Evolutionary conservation across 2,888 invertebrate genomes (phyloP).

Genomic region (Drosophila atroscutellata): DNA sequence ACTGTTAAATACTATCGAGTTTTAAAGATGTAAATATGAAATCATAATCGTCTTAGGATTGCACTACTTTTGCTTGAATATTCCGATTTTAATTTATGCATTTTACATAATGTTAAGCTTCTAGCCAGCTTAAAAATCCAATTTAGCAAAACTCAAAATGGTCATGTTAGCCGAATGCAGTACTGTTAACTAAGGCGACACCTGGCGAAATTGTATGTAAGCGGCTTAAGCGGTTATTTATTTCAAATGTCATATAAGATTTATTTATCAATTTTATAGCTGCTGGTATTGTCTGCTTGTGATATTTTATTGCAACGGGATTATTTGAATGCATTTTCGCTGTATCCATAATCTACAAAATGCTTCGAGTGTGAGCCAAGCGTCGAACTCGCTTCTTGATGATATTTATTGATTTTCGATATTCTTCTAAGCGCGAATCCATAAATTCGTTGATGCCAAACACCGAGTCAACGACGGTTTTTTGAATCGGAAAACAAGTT

Average conservation of each 20-base stretch:
- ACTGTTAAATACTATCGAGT: background rate
- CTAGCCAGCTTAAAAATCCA: background rate
- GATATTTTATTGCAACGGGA: background rate
- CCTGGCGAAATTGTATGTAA: conserved; percentile 1
- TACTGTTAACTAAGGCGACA: conserved; percentile 1
- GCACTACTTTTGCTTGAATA: background rate
- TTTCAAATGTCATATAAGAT: background rate
- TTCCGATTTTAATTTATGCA: background rate
- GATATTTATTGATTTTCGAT: background rate
- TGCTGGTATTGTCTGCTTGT: background rate
- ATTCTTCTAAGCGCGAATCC: background rate
- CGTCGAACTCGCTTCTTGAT: conserved; percentile 2
- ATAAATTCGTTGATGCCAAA: background rate
- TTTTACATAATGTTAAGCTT: background rate
- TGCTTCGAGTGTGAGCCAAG: background rate
- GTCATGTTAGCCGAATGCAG: background rate
- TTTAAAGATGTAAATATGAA: background rate
- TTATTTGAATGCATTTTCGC: background rate
- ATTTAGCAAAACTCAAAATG: conserved; percentile 10
- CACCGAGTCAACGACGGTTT: conserved; percentile 4
- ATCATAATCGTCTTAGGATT: background rate
- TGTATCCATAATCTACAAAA: background rate
- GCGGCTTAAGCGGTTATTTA: background rate
- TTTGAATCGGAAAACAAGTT: conserved; percentile 11
- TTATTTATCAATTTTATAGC: background rate